Percentiles rank a stretch among this genome's conserved stretches.
phyloP scores from a whole-genome alignment of 2,113 vertebrate genomes.

The Trichomycterus rosablanca region DNA sequence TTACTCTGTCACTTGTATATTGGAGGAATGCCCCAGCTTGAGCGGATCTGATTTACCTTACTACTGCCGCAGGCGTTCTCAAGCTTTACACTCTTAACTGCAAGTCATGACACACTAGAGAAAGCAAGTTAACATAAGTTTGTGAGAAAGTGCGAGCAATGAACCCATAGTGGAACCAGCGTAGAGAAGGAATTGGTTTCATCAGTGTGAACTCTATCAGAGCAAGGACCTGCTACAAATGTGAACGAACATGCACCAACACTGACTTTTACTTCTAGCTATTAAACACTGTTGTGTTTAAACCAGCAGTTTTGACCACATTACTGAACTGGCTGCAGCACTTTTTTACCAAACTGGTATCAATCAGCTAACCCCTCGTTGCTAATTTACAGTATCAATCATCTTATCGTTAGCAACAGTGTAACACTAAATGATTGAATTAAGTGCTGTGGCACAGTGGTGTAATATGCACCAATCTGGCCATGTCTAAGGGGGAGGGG shows the following conservation, averaged over 20 bases:
- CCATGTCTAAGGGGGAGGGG: too few relatives aligned
- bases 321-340: too few relatives aligned
- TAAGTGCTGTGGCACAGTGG: too few relatives aligned
- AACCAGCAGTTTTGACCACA: neutral
- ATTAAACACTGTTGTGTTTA: slow-evolving; percentile 28
- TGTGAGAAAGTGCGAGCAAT: slow-evolving; percentile 5
- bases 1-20: slow-evolving; percentile 47
- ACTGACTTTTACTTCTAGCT: slow-evolving; percentile 38
- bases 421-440: too few relatives aligned
- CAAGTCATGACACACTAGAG: slow-evolving; percentile 16
- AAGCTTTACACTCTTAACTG: slow-evolving; percentile 20
- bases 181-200: slow-evolving; percentile 17
- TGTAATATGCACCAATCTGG: too few relatives aligned
- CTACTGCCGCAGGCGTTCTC: slow-evolving; percentile 43
- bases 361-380: too few relatives aligned
- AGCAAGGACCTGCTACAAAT: slow-evolving; percentile 15
- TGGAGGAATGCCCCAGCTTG: slow-evolving; percentile 46
- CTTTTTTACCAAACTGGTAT: too few relatives aligned
- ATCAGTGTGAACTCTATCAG: slow-evolving; percentile 30
- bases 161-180: slow-evolving; percentile 8
- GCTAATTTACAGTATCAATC: too few relatives aligned
- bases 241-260: slow-evolving; percentile 17
- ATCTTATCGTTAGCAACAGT: too few relatives aligned
- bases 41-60: slow-evolving; percentile 45
- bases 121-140: slow-evolving; percentile 7